Evolutionary conservation across 2,888 invertebrate genomes (phyloP).

Genomic region (Lasioglossum calceatum): DNA sequence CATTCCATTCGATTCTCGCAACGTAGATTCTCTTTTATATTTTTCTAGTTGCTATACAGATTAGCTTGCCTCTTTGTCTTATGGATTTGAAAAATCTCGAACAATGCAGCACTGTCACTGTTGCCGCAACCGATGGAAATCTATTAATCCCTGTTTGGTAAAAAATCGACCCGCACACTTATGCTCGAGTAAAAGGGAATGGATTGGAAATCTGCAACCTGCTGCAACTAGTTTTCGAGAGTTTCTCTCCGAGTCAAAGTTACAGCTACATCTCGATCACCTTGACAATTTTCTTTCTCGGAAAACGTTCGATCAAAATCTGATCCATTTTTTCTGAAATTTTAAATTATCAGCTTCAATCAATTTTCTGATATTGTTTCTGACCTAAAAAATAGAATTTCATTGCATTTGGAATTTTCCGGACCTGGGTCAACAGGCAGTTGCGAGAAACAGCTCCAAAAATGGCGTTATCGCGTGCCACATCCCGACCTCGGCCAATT

Average conservation of each 20-base stretch:
- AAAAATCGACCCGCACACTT: neutral
- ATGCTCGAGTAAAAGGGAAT: neutral
- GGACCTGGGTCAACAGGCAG: neutral
- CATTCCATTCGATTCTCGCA: neutral
- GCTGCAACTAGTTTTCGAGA: neutral
- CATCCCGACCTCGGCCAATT: neutral
- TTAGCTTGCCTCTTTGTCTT: neutral
- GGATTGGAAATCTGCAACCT: neutral
- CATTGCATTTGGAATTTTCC: no score
- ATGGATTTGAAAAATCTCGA: neutral
- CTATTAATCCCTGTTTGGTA: constrained; percentile 4
- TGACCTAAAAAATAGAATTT: no score
- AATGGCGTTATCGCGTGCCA: neutral
- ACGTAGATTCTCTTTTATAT: neutral
- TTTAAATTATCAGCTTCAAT: fast-evolving
- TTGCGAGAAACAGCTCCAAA: neutral
- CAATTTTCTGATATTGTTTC: neutral
- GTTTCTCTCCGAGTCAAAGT: neutral
- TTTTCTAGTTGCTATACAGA: neutral
- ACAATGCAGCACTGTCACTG: constrained; percentile 2
- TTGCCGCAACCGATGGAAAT: neutral
- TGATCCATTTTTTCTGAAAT: neutral
- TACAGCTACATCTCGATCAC: neutral
- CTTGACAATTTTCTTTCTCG: neutral
- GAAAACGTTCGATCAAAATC: neutral